Base-by-base conservation (phyloP, 2,113 vertebrate species). In the Camelus dromedarius region DNA sequence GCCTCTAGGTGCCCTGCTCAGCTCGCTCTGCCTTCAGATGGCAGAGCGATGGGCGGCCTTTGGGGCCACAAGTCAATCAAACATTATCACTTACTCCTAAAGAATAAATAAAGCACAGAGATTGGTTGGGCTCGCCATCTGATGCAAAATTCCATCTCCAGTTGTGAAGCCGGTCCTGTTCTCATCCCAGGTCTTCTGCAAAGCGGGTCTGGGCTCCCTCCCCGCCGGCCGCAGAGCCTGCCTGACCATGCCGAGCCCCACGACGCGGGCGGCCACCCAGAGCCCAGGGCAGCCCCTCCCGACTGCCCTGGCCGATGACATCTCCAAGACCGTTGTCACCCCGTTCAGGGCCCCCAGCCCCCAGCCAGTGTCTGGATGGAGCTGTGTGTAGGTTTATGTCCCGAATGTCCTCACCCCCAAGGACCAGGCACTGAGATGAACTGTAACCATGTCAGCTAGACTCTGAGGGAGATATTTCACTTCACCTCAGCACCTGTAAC, bases 241-340 rank as follows among this genome's bases (percentile, higher is more conserved):
- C 6, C 1, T 3, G 48, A 12, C 56, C 12, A 24, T 9, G 0
- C 2, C 38, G n/a, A 69, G 10, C 54, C 13, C 16, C 19, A 0
- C 28, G 16, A n/a, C 24, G 24, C 46, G 32, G 32, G 26, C 28
- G 3, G 38, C 60, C 15, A 15, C 2, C 24, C 14, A 64, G 66
- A 22, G 30, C 42, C 24, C n/a, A 35, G 1, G 18, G 28, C 32
- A 32, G 24, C 28, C 22, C 32, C 73, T 8, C 32, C 13, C 16
- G 58, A 5, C 48, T 0, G 1, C 24, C 35, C 35, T 4, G n/a
- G 20, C 16, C 28, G 24, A 15, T 35, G 76, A 77, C 30, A n/a
- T 14, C 5, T 48, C 50, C 28, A 48, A 6, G 54, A 56, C 64
- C 19, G n/a, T 24, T 52, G 5, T 64, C 35, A 56, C 26, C 48